Evolutionary conservation across 1,140 invertebrate genomes (phyloP), one percentile per base, ranked within the genome.

Genomic region (Drosophila subpulchrella): DNA sequence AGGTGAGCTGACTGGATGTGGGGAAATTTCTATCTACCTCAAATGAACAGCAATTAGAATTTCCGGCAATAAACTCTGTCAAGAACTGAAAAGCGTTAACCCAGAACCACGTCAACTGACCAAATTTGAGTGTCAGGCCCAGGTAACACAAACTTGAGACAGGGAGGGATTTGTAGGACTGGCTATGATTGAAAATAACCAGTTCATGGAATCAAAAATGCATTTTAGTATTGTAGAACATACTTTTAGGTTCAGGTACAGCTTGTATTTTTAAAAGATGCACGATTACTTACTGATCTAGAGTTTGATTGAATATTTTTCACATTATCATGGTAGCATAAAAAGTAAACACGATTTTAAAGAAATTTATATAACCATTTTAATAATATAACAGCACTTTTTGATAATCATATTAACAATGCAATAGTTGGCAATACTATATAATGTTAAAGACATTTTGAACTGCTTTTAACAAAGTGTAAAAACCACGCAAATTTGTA

Each of bases 41-140:
- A 68, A 70, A 38, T 10, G 59, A 24, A 54, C 71, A 67, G 57
- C 81, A 88, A 89, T 89, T 88, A 84, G 80, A 89, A 75, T 66
- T 89, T 88, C 84, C 84, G 84, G 84, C 77, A 60, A 73, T 88
- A 89, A 86, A 83, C 61, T 51, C 60, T 70, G 58, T 24, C 30
- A 55, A 83, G 54, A 75, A 65, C 62, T 57, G 53, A 38, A 59
- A 78, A 60, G 82, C 82, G 82, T 86, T 85, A 83, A 79, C 50
- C 84, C 79, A 88, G 60, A 89, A 88, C 73, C 75, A 81, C 67
- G 82, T 76, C 80, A 76, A 76, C 73, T 78, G 68, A 75, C 63
- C 62, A 46, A 63, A 71, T 65, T 71, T 51, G 59, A 72, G 60
- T 81, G 77, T 67, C 77, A 72, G 53, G 61, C 61, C 42, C 55